A percentile compares a stretch with the other conserved stretches of the same genome.
Conservation (phyloP, 2,797 vertebrate species). For the Propithecus deckenii region DNA sequence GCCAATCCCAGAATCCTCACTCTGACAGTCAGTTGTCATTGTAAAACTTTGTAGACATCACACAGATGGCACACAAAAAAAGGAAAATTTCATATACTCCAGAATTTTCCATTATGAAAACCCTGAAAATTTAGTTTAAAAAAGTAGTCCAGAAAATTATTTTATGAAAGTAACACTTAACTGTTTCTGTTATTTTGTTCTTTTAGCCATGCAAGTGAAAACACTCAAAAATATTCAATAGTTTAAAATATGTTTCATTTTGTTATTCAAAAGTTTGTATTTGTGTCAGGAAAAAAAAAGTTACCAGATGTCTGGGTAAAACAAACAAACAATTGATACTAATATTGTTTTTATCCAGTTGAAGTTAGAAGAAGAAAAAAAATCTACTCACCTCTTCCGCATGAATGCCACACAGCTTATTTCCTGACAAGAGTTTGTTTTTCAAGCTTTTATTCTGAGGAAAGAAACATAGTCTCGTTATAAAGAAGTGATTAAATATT, state of each 20-base stretch:
- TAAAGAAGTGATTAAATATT: slow-evolving; percentile 58
- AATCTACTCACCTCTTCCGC: slow-evolving; percentile 94
- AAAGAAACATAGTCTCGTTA: slow-evolving; percentile 66
- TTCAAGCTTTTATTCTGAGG: slow-evolving; percentile 98
- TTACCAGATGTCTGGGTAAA: neutral
- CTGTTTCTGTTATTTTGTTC: neutral
- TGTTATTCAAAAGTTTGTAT: neutral
- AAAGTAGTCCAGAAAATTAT: neutral
- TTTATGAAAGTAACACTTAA: neutral
- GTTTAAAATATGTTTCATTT: neutral
- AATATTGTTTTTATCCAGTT: neutral
- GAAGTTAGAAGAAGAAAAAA: neutral
- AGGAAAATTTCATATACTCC: neutral
- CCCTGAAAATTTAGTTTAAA: neutral
- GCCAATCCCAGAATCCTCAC: neutral
- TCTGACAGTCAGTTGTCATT: neutral
- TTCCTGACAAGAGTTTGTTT: slow-evolving; percentile 96
- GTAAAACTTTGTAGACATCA: neutral
- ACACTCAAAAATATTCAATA: neutral
- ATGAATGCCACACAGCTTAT: slow-evolving; percentile 96
- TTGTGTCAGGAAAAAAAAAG: neutral
- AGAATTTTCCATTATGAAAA: neutral
- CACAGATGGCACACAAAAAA: neutral
- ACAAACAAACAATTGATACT: neutral
- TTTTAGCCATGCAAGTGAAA: neutral